phyloP scores from a whole-genome alignment of 2,113 vertebrate genomes.

The Eublepharis macularius region DNA sequence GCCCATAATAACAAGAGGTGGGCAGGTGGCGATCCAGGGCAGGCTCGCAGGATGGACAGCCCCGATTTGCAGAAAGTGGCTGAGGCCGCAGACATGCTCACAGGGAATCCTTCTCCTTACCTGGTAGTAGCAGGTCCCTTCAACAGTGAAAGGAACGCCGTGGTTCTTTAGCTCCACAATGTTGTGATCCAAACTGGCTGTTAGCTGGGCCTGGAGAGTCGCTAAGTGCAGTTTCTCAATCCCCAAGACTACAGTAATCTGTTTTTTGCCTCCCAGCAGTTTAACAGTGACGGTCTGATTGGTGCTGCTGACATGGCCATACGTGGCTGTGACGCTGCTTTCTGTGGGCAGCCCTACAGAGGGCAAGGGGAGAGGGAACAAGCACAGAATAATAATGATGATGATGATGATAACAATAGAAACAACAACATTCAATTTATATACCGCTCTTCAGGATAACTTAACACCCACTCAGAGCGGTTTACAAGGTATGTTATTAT shows the following conservation, averaged over 20 bases:
- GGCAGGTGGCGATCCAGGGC: no score
- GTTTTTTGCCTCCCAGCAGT: conserved; percentile 64
- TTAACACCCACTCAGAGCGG: no score
- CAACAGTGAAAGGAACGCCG: conserved; percentile 69
- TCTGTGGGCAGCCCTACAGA: conserved; percentile 74
- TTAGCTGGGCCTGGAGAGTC: conserved; percentile 43
- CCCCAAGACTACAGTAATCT: conserved; percentile 63
- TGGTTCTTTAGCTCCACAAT: conserved; percentile 59
- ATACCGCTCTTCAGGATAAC: no score
- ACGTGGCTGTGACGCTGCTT: conserved; percentile 50
- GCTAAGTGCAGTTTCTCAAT: conserved; percentile 35
- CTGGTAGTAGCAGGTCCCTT: conserved; percentile 72
- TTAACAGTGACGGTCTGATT: conserved; percentile 53
- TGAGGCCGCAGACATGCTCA: neutral
- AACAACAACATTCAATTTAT: no score
- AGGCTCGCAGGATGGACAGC: no score
- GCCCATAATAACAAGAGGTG: no score
- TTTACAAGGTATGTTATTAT: no score
- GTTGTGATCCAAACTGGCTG: conserved; percentile 70
- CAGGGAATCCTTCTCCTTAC: conserved; percentile 48
- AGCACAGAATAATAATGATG: neutral
- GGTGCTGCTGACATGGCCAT: conserved; percentile 42
- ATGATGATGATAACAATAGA: no score
- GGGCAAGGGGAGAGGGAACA: neutral
- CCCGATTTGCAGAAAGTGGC: neutral